Base-by-base conservation (phyloP, 2,888 invertebrate species). In the Parascotia fuliginaria region DNA sequence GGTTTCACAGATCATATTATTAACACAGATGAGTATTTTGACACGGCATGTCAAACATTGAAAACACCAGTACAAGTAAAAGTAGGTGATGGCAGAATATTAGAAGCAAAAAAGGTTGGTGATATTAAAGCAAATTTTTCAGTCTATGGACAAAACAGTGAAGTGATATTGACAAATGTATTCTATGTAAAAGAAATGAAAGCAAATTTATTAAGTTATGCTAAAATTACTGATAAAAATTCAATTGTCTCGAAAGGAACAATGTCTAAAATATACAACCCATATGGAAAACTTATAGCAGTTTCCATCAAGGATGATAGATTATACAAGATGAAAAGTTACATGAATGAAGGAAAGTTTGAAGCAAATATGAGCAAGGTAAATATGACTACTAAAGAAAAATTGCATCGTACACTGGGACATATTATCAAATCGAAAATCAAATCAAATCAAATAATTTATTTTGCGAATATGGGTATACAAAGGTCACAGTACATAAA, bases 111-210 rank as follows among this genome's bases (percentile, higher is more conserved):
- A 4, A 42, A 34, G 9, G 11, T 42, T 11, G 42, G 42, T 11
- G 15, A 9, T 13, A 13, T 36, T 9, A 28, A 29, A 19, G 2
- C n/a, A 1, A 24, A 31, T 31, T 44, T 31, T n/a, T 6, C 7
- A 9, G 27, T 27, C 7, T 42, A 27, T 33, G 40, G 40, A 6
- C 6, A 16, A n/a, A 29, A 19, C 9, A 29, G 11, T 9, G 16
- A 40, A 9, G 22, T 38, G 3, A 32, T 5, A 32, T 1, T 32
- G 15, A 34, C 1, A 28, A 42, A 44, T 34, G 44, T 54, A 3
- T 44, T 44, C 29, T 44, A 50, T 60, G 52, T 60, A 3, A 42
- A 52, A 44, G 41, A 46, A n/a, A 52, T 52, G 52, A 56, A 32
- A 13, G 32, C 32, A 4, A 32, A 32, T 7, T 32, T 32, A 7